phyloP scores from a whole-genome alignment of 2,888 invertebrate species.

The Deroplatys truncata region DNA sequence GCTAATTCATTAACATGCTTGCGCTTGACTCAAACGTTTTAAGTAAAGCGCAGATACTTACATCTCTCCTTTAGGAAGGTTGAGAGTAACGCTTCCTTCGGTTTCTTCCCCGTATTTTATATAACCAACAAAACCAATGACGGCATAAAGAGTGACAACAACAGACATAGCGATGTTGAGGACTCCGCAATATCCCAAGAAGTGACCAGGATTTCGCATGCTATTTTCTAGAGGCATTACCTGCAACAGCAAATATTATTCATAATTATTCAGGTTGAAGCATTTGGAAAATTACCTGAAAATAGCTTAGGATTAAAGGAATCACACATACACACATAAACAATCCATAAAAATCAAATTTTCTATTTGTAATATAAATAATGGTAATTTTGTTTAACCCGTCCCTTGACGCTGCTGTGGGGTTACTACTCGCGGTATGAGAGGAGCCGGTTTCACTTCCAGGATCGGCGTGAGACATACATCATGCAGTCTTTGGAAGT shows the following conservation, averaged over 20 bases:
- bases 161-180: constrained; percentile 51
- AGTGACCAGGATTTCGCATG: constrained; percentile 47
- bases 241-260: constrained; percentile 36
- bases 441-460: too few relatives aligned
- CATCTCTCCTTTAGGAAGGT: constrained; percentile 42
- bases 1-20: too few relatives aligned
- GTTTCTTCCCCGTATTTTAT: constrained; percentile 48
- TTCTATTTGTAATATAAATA: too few relatives aligned
- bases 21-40: too few relatives aligned
- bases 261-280: background rate
- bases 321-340: too few relatives aligned
- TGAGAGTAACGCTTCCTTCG: constrained; percentile 51
- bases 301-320: too few relatives aligned
- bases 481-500: too few relatives aligned
- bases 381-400: background rate
- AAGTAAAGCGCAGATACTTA: constrained; percentile 11
- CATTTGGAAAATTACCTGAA: too few relatives aligned
- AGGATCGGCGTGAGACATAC: too few relatives aligned
- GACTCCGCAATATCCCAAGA: constrained; percentile 48
- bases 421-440: too few relatives aligned
- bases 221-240: constrained; percentile 54
- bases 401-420: too few relatives aligned
- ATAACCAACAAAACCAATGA: constrained; percentile 54
- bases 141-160: constrained; percentile 48
- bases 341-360: too few relatives aligned